These are phyloP conservation scores for Ditula angustiorana DNA, from an alignment of 2,888 invertebrate species.

Conservation along the genomic window DNA sequence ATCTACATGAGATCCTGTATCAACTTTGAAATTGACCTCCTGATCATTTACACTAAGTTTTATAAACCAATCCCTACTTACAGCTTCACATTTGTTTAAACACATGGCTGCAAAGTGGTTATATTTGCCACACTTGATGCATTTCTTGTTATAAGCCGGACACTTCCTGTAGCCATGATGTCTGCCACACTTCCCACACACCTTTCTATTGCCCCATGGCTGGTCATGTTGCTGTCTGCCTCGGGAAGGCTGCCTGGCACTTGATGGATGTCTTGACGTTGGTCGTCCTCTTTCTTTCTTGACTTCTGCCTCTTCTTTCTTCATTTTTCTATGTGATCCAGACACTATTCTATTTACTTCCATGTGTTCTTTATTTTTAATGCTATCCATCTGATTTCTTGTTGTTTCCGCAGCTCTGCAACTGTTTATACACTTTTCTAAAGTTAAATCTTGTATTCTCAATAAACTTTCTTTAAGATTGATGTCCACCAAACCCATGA, in stretches of 20 bases:
- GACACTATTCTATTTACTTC: background rate
- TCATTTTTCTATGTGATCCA: background rate
- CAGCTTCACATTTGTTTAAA: background rate
- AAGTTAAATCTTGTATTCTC: background rate
- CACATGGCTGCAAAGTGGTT: conserved; percentile 6
- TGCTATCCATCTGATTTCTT: background rate
- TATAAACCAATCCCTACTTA: conserved; percentile 12
- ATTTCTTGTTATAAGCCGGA: conserved; percentile 23
- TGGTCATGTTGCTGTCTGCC: no score
- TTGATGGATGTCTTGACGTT: background rate
- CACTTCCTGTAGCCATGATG: conserved; percentile 3
- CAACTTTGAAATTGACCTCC: conserved; percentile 6
- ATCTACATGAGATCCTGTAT: conserved; percentile 25
- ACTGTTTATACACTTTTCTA: background rate
- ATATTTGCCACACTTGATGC: conserved; percentile 5
- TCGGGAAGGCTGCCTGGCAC: background rate
- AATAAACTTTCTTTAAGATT: conserved; percentile 10
- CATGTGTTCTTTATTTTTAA: conserved; percentile 1
- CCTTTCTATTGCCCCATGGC: background rate
- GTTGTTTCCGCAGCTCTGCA: conserved; percentile 18
- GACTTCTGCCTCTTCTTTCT: background rate
- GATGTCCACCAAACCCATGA: conserved; percentile 14
- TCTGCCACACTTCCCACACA: conserved; percentile 15
- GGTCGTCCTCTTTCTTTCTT: background rate
- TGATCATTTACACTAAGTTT: conserved; percentile 5